A percentile compares a stretch with the other conserved stretches of the same genome.
Conservation (phyloP, 2,113 vertebrate species). For the Leptobrachium leishanense region DNA sequence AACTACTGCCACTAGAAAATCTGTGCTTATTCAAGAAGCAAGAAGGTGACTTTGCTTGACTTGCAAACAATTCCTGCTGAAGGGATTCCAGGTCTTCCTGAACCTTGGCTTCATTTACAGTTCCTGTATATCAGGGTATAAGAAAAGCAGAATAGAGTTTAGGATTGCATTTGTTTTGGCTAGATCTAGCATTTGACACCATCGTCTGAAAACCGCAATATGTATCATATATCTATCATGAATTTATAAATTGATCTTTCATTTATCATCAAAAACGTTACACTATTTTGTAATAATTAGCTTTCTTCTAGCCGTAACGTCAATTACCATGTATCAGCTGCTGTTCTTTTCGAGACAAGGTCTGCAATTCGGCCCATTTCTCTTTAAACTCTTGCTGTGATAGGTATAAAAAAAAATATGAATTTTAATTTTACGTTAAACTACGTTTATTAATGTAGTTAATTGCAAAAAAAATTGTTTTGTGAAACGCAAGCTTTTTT, state of each 20-base stretch:
- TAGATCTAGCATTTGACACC: too few species aligned
- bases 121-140: constrained; percentile 64
- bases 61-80: constrained; percentile 44
- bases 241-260: too few species aligned
- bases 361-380: constrained; percentile 78
- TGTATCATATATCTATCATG: too few species aligned
- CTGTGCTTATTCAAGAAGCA: constrained; percentile 53
- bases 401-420: not conserved
- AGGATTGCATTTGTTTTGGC: too few species aligned
- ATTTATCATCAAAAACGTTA: too few species aligned
- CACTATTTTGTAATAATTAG: too few species aligned
- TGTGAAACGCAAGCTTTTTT: too few species aligned
- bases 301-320: too few species aligned
- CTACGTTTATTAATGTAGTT: not conserved
- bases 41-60: accelerated
- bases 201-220: too few species aligned
- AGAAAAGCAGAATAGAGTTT: too few species aligned
- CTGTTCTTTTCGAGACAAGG: constrained; percentile 79
- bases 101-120: constrained; percentile 56
- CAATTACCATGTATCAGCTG: constrained; percentile 77
- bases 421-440: not conserved
- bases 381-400: constrained; percentile 80
- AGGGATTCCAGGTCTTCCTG: constrained; percentile 60
- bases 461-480: too few species aligned
- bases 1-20: constrained; percentile 87